These are phyloP conservation scores for Himalopsyche tibetana DNA, from an alignment of 2,888 invertebrate species.

Conservation along the genomic window DNA sequence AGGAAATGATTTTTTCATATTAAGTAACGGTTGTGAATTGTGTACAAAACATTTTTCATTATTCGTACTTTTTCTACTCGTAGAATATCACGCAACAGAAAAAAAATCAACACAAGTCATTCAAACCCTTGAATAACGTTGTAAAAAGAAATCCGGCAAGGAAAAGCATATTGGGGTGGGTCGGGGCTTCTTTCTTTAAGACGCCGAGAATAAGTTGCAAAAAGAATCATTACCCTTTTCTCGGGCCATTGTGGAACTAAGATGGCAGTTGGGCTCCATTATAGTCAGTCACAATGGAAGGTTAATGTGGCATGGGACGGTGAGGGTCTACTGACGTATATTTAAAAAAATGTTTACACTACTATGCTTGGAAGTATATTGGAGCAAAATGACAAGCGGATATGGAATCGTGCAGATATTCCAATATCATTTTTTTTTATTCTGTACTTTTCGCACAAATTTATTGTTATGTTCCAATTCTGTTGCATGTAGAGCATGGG, in stretches of 20 bases:
- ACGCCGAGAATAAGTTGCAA: slow-evolving; percentile 44
- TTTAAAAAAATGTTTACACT: slow-evolving; percentile 13
- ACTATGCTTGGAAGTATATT: not conserved
- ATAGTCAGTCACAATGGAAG: slow-evolving; percentile 64
- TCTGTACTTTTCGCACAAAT: too few species aligned
- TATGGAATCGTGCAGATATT: too few species aligned
- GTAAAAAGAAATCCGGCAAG: slow-evolving; percentile 1
- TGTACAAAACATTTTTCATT: too few species aligned
- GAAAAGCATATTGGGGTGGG: slow-evolving; percentile 1
- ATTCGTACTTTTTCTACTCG: not conserved
- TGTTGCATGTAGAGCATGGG: too few species aligned
- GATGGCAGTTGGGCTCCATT: slow-evolving; percentile 50
- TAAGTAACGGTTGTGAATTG: too few species aligned
- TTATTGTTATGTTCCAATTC: too few species aligned
- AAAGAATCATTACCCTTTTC: slow-evolving; percentile 65
- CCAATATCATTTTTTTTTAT: too few species aligned
- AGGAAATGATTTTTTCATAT: too few species aligned
- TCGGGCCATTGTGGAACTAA: slow-evolving; percentile 48
- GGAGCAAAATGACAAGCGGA: too few species aligned
- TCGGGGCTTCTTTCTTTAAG: not conserved
- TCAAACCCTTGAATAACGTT: not conserved
- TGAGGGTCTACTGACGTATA: not conserved
- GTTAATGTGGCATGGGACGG: slow-evolving; percentile 58
- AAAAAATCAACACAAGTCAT: not conserved
- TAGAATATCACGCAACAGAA: not conserved